Conservation (phyloP, 2,113 vertebrate species). For the Eidolon helvum region DNA sequence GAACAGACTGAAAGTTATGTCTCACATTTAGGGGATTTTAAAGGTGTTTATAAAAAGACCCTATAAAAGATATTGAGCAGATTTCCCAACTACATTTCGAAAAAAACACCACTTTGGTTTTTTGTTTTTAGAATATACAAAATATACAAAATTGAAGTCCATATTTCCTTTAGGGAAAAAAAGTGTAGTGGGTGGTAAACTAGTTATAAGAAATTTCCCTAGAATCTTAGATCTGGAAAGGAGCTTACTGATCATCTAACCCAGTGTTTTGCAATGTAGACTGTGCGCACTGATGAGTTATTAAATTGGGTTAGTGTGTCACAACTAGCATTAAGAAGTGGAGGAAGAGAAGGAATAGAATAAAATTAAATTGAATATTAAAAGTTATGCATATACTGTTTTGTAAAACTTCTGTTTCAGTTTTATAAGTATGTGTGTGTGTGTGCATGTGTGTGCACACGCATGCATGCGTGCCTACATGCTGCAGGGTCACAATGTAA, state of each 20-base stretch:
- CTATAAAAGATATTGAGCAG: neutral
- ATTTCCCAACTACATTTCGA: neutral
- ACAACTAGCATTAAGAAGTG: neutral
- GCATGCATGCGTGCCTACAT: too few relatives aligned
- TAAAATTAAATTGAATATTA: neutral
- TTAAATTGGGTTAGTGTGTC: neutral
- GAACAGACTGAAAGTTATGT: neutral
- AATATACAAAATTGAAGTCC: neutral
- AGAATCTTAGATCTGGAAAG: neutral
- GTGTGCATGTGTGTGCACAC: neutral
- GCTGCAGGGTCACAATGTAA: neutral
- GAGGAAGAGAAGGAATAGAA: neutral
- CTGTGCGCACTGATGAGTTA: neutral
- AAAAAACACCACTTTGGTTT: constrained; percentile 10
- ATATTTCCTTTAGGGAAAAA: neutral
- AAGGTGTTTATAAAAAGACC: constrained; percentile 30
- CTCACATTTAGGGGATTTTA: neutral
- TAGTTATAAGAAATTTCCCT: constrained; percentile 20
- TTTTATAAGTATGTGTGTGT: neutral
- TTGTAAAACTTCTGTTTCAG: neutral
- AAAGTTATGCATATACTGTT: neutral
- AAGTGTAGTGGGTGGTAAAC: neutral
- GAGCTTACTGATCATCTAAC: neutral
- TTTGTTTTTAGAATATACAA: neutral
- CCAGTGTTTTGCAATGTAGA: neutral